phyloP scores from a whole-genome alignment of 2,888 invertebrate species.

The Caenorhabditis zanzibari region DNA sequence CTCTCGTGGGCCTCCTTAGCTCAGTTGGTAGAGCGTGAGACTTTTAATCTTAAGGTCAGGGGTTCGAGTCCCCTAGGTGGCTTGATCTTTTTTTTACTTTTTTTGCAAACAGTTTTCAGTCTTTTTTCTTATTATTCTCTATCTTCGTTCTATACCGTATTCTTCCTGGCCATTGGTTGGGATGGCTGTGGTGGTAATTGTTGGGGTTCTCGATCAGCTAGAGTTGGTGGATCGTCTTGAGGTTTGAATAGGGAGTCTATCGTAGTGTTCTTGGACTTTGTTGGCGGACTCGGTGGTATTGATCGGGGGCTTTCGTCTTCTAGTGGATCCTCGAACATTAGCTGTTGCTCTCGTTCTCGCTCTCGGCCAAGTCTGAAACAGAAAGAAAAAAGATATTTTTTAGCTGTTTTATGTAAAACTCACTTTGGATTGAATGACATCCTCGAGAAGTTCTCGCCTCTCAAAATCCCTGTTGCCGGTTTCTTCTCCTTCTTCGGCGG shows the following conservation, averaged over 20 bases:
- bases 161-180: slow-evolving; percentile 30
- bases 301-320: slow-evolving; percentile 56
- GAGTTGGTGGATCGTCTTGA: slow-evolving; percentile 57
- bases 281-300: slow-evolving; percentile 53
- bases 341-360: slow-evolving; percentile 48
- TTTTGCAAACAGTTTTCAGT: slow-evolving; percentile 19
- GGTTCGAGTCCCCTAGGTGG: slow-evolving; percentile 76
- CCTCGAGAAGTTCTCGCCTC: slow-evolving; percentile 78
- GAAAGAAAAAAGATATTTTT: slow-evolving; percentile 14
- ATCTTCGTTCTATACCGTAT: slow-evolving; percentile 19
- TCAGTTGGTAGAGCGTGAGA: slow-evolving; percentile 80
- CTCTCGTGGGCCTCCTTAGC: slow-evolving; percentile 72
- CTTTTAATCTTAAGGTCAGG: slow-evolving; percentile 77
- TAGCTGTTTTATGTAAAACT: neutral
- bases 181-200: slow-evolving; percentile 53
- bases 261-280: slow-evolving; percentile 62
- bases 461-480: slow-evolving; percentile 51
- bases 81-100: slow-evolving; percentile 60
- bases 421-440: slow-evolving; percentile 81
- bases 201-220: slow-evolving; percentile 31
- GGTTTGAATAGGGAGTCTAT: slow-evolving; percentile 75
- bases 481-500: slow-evolving; percentile 58
- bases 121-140: neutral
- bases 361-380: slow-evolving; percentile 57
- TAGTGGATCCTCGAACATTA: slow-evolving; percentile 59